Percentiles rank a stretch among this genome's conserved stretches.
These are phyloP conservation scores for Varroa destructor DNA, from an alignment of 1,140 invertebrate species.

Conservation along the genomic window DNA sequence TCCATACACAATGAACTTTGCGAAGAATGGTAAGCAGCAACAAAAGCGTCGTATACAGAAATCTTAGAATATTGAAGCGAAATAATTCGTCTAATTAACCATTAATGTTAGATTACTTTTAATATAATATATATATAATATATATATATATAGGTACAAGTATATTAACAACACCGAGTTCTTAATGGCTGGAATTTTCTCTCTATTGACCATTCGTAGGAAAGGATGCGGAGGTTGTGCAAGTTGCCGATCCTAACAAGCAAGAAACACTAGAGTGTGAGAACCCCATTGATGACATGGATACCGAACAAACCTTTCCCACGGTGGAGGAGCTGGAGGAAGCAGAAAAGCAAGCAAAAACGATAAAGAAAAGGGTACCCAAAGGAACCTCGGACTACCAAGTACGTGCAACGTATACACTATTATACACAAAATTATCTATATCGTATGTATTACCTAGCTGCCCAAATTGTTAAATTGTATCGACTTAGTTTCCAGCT, in stretches of 20 bases:
- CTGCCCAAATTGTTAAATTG: too few species aligned
- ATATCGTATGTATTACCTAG: too few species aligned
- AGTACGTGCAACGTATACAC: neutral
- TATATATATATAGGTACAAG: too few species aligned
- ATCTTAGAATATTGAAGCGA: too few species aligned
- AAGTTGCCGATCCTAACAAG: slow-evolving; percentile 51
- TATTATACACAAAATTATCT: neutral
- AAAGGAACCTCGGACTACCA: slow-evolving; percentile 88
- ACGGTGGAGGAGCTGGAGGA: slow-evolving; percentile 72
- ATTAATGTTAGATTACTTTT: too few species aligned
- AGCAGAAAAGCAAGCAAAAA: slow-evolving; percentile 49
- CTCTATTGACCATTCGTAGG: slow-evolving; percentile 16
- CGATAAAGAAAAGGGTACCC: slow-evolving; percentile 64
- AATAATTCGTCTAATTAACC: too few species aligned
- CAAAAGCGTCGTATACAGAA: too few species aligned
- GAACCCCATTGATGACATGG: slow-evolving; percentile 73
- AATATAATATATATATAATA: too few species aligned
- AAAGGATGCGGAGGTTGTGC: slow-evolving; percentile 46
- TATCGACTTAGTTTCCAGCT: too few species aligned
- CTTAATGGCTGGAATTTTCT: neutral
- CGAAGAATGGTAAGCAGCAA: too few species aligned
- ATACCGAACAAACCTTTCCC: slow-evolving; percentile 90
- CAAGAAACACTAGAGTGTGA: slow-evolving; percentile 61
- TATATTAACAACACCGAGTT: too few species aligned
- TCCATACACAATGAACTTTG: slow-evolving; percentile 53